phyloP scores from a whole-genome alignment of 1,140 invertebrate species.

The Zelostemma sp. region DNA sequence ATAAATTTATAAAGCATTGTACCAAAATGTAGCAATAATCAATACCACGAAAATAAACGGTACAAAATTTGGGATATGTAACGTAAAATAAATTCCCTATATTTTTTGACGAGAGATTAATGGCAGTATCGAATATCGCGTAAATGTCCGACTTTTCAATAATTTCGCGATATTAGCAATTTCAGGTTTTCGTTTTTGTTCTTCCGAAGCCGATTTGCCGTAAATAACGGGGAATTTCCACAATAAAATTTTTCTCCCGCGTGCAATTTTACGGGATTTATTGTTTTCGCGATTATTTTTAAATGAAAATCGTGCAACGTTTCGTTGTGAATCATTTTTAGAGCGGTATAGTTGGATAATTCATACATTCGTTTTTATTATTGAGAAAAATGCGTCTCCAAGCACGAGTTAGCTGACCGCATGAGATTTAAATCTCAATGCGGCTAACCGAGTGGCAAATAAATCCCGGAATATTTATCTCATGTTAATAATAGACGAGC shows the following conservation, averaged over 20 bases:
- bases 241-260: not conserved
- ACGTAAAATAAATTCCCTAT: not conserved
- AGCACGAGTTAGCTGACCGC: conserved; percentile 27
- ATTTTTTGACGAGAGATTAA: no score
- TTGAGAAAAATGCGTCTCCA: conserved; percentile 39
- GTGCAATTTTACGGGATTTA: not conserved
- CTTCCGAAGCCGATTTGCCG: not conserved
- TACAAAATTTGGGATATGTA: not conserved
- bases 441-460: conserved; percentile 38
- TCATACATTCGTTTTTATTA: conserved; percentile 44
- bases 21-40: no score
- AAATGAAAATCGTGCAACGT: not conserved
- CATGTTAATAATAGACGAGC: conserved; percentile 14
- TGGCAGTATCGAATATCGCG: no score
- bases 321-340: conserved; percentile 11
- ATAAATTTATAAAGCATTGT: no score
- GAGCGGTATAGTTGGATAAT: conserved; percentile 20
- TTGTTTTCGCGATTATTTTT: conserved; percentile 3
- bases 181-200: not conserved
- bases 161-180: conserved; percentile 1
- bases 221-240: conserved; percentile 3
- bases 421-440: conserved; percentile 35
- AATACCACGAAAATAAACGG: not conserved
- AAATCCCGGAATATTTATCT: conserved; percentile 41
- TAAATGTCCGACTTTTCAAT: no score